Base-by-base conservation (phyloP, 2,888 invertebrate species). In the Tinea pellionella region DNA sequence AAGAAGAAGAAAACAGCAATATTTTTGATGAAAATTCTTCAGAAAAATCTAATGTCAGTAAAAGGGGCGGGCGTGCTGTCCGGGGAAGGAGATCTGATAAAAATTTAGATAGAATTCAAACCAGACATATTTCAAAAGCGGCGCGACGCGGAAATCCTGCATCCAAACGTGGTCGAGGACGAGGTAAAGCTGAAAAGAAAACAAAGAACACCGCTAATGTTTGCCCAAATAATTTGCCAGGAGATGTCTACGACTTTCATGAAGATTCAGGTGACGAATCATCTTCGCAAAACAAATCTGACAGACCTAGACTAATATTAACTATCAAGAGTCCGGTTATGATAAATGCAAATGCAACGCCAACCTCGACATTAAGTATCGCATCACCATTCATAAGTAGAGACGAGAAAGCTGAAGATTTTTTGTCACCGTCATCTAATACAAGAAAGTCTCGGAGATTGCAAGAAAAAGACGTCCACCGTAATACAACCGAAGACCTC, bases 171-270 rank as follows among this genome's bases (percentile, higher is more conserved):
- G 88, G 89, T 1, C 77, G 89, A 66, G 88, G 88, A 9, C 77
- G 89, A 69, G 75, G 79, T 0, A 89, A 87, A 70, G 77, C 77
- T 12, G 90, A 90, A 65, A 87, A 90, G 64, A 90, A 89, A 74
- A 69, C 81, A 0, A 84, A 84, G 69, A 77, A 66, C 63, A 64
- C 76, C 9, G 74, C 82, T 2, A 88, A 85, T 68, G 84, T 82
- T 9, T 90, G 87, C 64, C 88, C 89, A 63, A 89, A 85, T 66
- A 90, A 90, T 66, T 78, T 89, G 58, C 89, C 91, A 0, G 91
- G 93, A 9, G 96, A 96, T 71, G 90, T 97, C 2, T 97, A 96
- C 72, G 96, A 96, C 74, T 97, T 97, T 73, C 92, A 94, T 66
- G 96, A 96, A 71, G 96, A 96, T 74, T 94, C 95, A 4, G 93